Percentiles rank a stretch among this genome's conserved stretches.
Conservation (phyloP, 2,797 vertebrate species). For the Acanthopagrus latus region DNA sequence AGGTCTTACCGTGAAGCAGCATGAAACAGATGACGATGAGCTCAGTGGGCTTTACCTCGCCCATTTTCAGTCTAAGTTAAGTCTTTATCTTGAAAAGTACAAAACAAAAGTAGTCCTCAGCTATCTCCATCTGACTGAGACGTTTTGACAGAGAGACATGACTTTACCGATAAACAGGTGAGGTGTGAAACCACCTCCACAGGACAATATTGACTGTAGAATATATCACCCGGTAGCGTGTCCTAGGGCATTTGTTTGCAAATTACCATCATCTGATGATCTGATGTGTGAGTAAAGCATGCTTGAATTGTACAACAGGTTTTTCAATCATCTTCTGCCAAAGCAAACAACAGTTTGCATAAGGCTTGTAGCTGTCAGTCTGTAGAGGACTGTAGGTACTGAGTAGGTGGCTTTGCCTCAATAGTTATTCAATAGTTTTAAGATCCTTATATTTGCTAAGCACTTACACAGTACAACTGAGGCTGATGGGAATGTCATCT, state of each 20-base stretch:
- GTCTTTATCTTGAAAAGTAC: not conserved
- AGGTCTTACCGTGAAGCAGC: conserved; percentile 34
- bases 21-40: conserved; percentile 25
- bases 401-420: too few species aligned
- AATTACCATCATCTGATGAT: not conserved
- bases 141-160: not conserved
- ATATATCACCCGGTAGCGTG: too few species aligned
- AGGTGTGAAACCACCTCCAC: not conserved
- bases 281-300: not conserved
- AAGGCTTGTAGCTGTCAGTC: not conserved
- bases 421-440: too few species aligned
- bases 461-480: too few species aligned
- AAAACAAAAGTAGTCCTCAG: not conserved
- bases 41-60: not conserved
- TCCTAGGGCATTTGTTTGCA: not conserved
- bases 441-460: too few species aligned
- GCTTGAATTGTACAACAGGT: conserved; percentile 23
- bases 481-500: not conserved
- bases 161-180: not conserved
- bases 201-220: conserved; percentile 19
- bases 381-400: not conserved
- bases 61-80: conserved; percentile 18
- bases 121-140: not conserved
- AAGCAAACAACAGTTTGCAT: not conserved
- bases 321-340: not conserved